Percentiles rank a stretch among this genome's conserved stretches.
Conservation (phyloP, 2,113 vertebrate genomes). For the Pleuronectes platessa region DNA sequence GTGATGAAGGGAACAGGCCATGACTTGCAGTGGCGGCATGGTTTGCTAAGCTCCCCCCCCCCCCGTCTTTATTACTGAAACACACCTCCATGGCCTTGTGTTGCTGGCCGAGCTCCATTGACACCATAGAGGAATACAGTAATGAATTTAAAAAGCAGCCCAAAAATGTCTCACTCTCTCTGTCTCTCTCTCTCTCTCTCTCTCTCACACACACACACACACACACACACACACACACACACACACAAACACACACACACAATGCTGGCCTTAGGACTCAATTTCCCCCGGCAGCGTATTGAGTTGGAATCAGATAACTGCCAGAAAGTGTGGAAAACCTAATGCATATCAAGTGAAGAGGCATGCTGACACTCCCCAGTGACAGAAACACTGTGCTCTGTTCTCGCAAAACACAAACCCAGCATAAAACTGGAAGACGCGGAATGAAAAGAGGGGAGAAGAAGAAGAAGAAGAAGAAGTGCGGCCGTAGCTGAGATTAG, state of each 20-base stretch:
- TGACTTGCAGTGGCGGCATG: constrained; percentile 34
- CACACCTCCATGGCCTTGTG: constrained; percentile 44
- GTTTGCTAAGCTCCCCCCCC: constrained; percentile 24
- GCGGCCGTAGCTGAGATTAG: not conserved
- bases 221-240: constrained; percentile 23
- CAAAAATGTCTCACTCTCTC: constrained; percentile 55
- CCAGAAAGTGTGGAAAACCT: constrained; percentile 70
- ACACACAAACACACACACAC: constrained; percentile 22
- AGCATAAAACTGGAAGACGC: constrained; percentile 51
- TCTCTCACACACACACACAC: not conserved
- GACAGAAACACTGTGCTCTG: constrained; percentile 56
- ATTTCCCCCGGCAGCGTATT: constrained; percentile 71
- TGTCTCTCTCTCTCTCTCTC: constrained; percentile 32
- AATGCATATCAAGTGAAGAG: constrained; percentile 79
- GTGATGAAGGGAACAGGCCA: constrained; percentile 2
- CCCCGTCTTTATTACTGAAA: constrained; percentile 34
- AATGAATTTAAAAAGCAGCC: constrained; percentile 70
- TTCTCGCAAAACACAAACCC: constrained; percentile 61
- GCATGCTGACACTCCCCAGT: constrained; percentile 61
- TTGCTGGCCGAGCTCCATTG: constrained; percentile 42
- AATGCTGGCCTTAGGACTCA: constrained; percentile 67
- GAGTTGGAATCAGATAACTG: constrained; percentile 77
- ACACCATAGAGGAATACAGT: constrained; percentile 59
- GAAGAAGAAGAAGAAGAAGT: constrained; percentile 6
- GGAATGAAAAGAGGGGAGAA: constrained; percentile 2